phyloP scores from a whole-genome alignment of 2,113 vertebrate genomes.

The Smithornis capensis region DNA sequence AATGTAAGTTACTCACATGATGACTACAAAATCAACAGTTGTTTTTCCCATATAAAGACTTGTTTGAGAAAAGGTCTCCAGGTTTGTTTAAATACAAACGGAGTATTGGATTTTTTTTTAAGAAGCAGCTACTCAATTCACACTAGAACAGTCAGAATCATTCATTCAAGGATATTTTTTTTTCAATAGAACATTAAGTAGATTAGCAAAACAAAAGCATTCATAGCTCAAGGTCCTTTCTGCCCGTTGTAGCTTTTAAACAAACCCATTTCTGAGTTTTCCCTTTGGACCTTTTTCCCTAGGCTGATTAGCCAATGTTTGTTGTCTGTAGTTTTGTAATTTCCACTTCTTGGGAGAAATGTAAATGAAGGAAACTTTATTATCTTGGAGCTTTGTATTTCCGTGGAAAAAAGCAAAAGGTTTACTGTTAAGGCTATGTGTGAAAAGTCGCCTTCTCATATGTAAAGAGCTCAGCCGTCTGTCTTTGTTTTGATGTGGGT shows the following conservation, averaged over 20 bases:
- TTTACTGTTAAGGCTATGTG: conserved; percentile 50
- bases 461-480: conserved; percentile 40
- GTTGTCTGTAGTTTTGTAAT: conserved; percentile 42
- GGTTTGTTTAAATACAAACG: neutral
- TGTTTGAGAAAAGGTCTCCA: neutral
- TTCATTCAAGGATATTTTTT: neutral
- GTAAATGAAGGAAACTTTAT: conserved; percentile 30
- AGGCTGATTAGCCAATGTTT: conserved; percentile 35
- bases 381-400: conserved; percentile 41
- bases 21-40: neutral
- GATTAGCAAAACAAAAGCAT: conserved; percentile 38
- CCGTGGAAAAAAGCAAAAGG: conserved; percentile 32
- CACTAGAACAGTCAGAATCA: neutral
- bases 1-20: neutral
- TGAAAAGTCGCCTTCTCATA: conserved; percentile 60
- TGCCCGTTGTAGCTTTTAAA: conserved; percentile 6
- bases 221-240: neutral
- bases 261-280: neutral
- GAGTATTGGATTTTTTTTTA: neutral
- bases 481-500: conserved; percentile 60
- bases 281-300: conserved; percentile 21
- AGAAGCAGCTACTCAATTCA: neutral
- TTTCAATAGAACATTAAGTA: neutral
- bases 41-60: conserved; percentile 4
- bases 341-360: conserved; percentile 52